phyloP scores from a whole-genome alignment of 2,113 vertebrate species.

The Eolophus roseicapilla region DNA sequence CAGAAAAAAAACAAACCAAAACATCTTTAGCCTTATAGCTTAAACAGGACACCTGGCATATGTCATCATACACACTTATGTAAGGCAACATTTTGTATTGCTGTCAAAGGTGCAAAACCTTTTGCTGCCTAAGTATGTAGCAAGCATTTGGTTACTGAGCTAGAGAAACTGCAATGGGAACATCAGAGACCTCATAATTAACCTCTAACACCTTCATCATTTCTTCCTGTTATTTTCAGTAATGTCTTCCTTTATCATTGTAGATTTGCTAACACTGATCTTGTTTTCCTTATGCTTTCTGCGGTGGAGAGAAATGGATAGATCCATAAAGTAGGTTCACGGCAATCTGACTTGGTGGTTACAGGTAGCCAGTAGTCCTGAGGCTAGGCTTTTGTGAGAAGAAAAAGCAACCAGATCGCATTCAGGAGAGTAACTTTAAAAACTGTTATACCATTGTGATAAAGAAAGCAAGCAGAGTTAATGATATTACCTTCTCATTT shows the following conservation, averaged over 20 bases:
- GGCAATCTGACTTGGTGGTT: background rate
- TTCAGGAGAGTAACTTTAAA: background rate
- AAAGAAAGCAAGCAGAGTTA: background rate
- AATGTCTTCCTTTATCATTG: background rate
- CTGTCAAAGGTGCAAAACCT: background rate
- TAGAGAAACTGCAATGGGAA: background rate
- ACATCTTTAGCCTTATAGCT: background rate
- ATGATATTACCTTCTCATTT: background rate
- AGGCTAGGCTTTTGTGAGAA: background rate
- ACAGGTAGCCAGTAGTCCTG: background rate
- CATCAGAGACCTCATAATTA: background rate
- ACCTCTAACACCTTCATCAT: background rate
- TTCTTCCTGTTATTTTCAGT: background rate
- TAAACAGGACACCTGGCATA: background rate
- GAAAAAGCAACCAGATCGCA: background rate
- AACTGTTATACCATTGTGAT: background rate
- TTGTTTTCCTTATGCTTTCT: background rate
- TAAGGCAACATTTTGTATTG: background rate
- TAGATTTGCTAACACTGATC: background rate
- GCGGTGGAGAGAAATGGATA: background rate
- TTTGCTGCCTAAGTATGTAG: background rate
- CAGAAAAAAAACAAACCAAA: background rate
- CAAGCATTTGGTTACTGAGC: background rate
- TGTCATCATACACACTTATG: background rate
- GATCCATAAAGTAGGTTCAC: rapidly evolving